Conservation (phyloP, 2,797 vertebrate genomes). For the Nasua narica region DNA sequence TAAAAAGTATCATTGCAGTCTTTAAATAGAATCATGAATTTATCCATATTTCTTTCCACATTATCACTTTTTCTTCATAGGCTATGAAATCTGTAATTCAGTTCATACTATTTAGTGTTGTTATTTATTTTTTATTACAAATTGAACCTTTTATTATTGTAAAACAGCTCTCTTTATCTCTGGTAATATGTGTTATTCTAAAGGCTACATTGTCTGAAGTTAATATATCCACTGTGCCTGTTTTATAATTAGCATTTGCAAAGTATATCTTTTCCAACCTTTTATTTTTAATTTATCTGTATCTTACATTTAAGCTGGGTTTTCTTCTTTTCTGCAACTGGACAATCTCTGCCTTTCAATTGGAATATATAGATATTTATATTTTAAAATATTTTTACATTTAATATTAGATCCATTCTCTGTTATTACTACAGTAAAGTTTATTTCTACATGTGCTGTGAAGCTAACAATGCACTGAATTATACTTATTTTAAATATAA, state of each 20-base stretch:
- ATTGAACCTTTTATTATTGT: neutral
- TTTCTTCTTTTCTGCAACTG: neutral
- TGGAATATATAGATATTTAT: neutral
- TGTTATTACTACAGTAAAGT: neutral
- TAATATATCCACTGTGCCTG: neutral
- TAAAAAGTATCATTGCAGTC: neutral
- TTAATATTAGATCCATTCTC: neutral
- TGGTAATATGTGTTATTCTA: neutral
- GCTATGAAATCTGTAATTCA: neutral
- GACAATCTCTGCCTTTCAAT: neutral
- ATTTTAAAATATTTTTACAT: neutral
- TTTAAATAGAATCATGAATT: neutral
- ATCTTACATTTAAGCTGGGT: neutral
- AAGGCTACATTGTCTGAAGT: neutral
- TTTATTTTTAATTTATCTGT: neutral
- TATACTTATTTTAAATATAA: neutral
- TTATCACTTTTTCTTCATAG: neutral
- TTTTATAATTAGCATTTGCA: neutral
- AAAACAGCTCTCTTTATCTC: neutral
- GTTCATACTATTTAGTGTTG: neutral
- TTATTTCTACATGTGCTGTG: neutral
- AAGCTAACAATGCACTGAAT: neutral
- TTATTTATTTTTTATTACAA: neutral
- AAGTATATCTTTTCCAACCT: neutral
- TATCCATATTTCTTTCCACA: neutral